Evolutionary conservation across 2,797 vertebrate genomes (phyloP), one percentile per base, ranked within the genome.

Genomic region (Rhinella marina): DNA sequence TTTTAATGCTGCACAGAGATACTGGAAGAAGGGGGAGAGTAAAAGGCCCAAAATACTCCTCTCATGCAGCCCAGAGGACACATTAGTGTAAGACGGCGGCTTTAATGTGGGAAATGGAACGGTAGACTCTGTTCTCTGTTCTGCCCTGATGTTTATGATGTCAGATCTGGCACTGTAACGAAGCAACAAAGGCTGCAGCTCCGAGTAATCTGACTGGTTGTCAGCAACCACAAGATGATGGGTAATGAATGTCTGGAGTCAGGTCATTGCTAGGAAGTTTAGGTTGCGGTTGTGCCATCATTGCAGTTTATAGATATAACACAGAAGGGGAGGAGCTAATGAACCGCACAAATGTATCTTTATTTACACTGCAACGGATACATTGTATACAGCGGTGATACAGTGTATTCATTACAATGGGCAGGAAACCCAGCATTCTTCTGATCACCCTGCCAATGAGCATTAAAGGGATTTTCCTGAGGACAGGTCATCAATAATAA

Each of bases 1-100:
- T 88, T 88, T 88, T 88, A 85, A 88, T 88, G 83, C 66, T 81
- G 32, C 75, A 81, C 11, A 88, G 87, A 88, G 66, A 88, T 81
- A 85, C 87, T 88, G 87, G 87, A 85, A 85, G 77, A 79, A 68
- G 75, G 41, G 23, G 78, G 68, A 81, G 48, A 27, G 54, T 16
- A 19, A 41, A 41, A 50, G 32, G 78, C 83, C 87, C 87, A 85
- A 85, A 88, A 88, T 88, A 85, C 77, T 73, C 77, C 32, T 79
- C 61, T 85, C 87, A 56, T 29, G 82, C 48, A 19, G 83, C 83
- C 87, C 87, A 88, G 83, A 72, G 83, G 77, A 85, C 87, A 66
- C 83, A 88, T 88, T 85, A 88, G 77, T 59, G 52, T 29, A 85
- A 85, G 77, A 88, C 48, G 48, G 41, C 68, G 68, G 32, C 57